Base-by-base conservation (phyloP, 2,888 invertebrate species). In the Aethes cnicana region DNA sequence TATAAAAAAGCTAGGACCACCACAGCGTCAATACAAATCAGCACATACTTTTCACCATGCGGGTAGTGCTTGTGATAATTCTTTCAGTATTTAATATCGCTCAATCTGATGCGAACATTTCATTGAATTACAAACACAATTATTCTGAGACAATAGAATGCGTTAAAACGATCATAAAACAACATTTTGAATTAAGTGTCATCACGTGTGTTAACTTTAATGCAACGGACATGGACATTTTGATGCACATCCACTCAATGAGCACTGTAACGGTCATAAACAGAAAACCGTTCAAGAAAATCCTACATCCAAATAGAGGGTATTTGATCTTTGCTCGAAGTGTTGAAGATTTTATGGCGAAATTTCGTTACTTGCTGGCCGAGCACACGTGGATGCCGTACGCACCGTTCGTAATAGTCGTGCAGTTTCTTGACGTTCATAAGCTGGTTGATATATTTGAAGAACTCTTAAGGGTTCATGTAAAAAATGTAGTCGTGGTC, bases 351-450 rank as follows among this genome's bases (percentile, higher is more conserved):
- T 25, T 44, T 28, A 2, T 12, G 4, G 5, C 14, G 11, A 35
- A 39, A 18, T 41, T 54, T 18, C 8, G 6, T 0, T 25, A 35
- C 7, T 35, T 81, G 0, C 57, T 53, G 1, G 58, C 37, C 16
- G 76, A 75, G 9, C 16, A 52, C 0, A 42, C 59, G 0, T 82
- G 82, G 82, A 72, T 69, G 39, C 81, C 81, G 0, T 53, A 63
- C 11, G 67, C 68, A 2, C 59, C 62, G 14, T 73, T 78, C 42
- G 54, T 77, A 4, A 60, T 82, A 4, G 37, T 76, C 1, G 53
- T 82, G 1, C 47, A 64, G 23, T 21, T 46, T 1, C 49, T 79
- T 0, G 21, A 53, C 3, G 17, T 35, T 1, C 2, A 36, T 0
- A 53, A 69, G 3, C 54, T 79, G 1, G 46, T 42, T 4, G 17